phyloP scores from a whole-genome alignment of 2,888 invertebrate species.

The Polymixis flavicincta region DNA sequence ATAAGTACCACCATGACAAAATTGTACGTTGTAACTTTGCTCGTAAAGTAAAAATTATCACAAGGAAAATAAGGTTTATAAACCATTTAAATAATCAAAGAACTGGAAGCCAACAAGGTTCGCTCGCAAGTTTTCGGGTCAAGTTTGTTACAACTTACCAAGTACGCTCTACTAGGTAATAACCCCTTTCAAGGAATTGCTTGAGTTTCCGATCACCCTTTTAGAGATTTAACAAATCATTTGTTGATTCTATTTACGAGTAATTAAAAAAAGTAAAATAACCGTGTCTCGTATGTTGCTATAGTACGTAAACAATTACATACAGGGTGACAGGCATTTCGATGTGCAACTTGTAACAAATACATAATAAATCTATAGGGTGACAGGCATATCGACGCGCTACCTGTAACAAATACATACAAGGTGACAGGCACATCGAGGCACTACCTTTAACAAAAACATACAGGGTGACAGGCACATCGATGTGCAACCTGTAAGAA shows the following conservation, averaged over 20 bases:
- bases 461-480: not conserved
- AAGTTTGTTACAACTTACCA: not conserved
- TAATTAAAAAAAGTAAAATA: not conserved
- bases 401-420: no score
- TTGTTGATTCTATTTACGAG: not conserved
- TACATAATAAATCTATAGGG: no score
- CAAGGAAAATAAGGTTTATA: constrained; percentile 3
- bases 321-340: no score
- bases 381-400: no score
- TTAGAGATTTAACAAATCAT: not conserved
- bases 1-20: not conserved
- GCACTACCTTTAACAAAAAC: no score
- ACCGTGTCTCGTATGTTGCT: not conserved
- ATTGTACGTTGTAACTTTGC: not conserved
- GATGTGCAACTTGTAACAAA: no score
- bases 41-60: not conserved
- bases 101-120: constrained; percentile 8
- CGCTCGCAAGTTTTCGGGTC: not conserved
- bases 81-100: not conserved
- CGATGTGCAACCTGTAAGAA: no score
- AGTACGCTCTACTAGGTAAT: not conserved
- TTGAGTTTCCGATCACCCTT: not conserved
- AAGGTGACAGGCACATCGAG: no score
- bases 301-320: not conserved
- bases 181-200: no score